Evolutionary conservation across 2,888 invertebrate species (phyloP), one percentile per base, ranked within the genome.

Genomic region (Teinopalpus imperialis): DNA sequence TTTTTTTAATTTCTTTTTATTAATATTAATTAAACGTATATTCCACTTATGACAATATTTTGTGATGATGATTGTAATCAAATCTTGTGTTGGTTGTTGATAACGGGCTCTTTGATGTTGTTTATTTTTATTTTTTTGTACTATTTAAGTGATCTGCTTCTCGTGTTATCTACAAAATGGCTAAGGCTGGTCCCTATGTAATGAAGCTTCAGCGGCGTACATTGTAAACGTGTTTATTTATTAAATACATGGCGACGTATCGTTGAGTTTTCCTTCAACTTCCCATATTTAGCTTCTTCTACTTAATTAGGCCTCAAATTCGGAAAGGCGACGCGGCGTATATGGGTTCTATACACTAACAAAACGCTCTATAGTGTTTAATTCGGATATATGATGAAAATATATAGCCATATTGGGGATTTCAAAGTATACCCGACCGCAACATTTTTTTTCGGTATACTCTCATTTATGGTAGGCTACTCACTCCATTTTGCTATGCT

Each of bases 151-250:
- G 48, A 57, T 59, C 51, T 59, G 62, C 58, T 61, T 60, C 52
- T 54, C 53, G 48, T 55, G 49, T 49, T 41, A 36, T 44, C 48
- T 45, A 54, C 48, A 23, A 51, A 30, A 53, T 49, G 50, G 78
- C 74, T 74, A 72, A 62, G 64, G 74, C 74, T 73, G 69, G 69
- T 68, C 65, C 64, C 74, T 73, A 63, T 59, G 61, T 41, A 46
- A 26, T 24, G 36, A 31, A 73, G 86, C 86, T 85, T 85, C 64
- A 66, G 75, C 81, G 62, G 67, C 72, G 62, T 77, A 57, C 59
- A 69, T 65, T 76, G 76, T 81, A 77, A 75, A 63, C 73, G 73
- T 80, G 72, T 81, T 81, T 81, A 76, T 81, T 83, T 82, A 80
- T 77, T 76, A 81, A 80, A 81, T 68, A 73, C 66, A 69, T 78